Evolutionary conservation across 53 echinoderm and acorn worm species (phyloP).

Genomic region (Patiria pectinifera): DNA sequence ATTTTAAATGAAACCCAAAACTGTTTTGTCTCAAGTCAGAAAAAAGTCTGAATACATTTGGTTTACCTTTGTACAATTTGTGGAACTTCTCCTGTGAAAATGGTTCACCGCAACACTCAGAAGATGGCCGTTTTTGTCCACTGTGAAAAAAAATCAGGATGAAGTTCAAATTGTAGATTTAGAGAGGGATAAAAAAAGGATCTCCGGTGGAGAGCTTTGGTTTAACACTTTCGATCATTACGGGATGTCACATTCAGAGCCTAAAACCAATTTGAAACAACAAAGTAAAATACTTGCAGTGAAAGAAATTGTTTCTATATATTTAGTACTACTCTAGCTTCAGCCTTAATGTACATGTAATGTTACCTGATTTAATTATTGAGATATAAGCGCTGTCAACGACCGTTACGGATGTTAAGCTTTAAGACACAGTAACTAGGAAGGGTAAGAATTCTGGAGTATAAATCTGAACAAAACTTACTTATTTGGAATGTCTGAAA

Average conservation of each 20-base stretch:
- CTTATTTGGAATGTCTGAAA: conserved; percentile 92
- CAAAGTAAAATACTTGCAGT: too few relatives aligned
- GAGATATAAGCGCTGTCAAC: background rate
- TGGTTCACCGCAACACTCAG: conserved; percentile 67
- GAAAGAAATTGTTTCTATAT: too few relatives aligned
- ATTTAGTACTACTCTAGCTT: too few relatives aligned
- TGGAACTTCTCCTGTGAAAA: conserved; percentile 75
- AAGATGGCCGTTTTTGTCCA: conserved; percentile 66
- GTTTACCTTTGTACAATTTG: conserved; percentile 90
- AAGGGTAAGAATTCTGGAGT: background rate
- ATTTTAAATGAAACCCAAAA: too few relatives aligned
- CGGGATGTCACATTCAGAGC: too few relatives aligned
- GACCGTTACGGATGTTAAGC: too few relatives aligned
- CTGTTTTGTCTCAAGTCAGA: too few relatives aligned
- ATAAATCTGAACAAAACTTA: conserved; percentile 51
- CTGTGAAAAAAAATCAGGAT: conserved; percentile 35
- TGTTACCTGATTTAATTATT: background rate
- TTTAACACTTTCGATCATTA: too few relatives aligned
- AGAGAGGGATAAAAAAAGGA: background rate
- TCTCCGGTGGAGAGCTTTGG: background rate
- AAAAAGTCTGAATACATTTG: too few relatives aligned
- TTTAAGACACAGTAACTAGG: background rate
- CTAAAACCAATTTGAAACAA: too few relatives aligned
- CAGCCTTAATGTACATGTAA: too few relatives aligned
- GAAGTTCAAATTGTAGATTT: too few relatives aligned